Evolutionary conservation across 2,113 vertebrate genomes (phyloP).

Genomic region (Drymodes brunneopygia): DNA sequence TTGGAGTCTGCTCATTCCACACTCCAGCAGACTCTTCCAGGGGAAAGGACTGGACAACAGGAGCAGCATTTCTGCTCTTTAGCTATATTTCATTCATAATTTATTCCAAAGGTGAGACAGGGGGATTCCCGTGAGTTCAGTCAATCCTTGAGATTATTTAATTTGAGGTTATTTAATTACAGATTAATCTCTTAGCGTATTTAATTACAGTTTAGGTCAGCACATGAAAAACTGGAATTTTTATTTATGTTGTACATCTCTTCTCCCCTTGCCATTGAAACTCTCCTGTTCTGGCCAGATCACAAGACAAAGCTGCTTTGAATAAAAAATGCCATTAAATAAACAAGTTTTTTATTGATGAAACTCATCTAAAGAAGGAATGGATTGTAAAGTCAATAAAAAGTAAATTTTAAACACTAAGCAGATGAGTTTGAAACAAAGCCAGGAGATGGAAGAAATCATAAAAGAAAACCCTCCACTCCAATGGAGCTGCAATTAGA

Average conservation of each 20-base stretch:
- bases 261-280: not conserved
- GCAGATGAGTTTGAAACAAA: not conserved
- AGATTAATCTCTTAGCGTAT: not conserved
- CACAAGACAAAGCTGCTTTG: not conserved
- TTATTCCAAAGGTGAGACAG: not conserved
- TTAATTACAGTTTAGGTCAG: not conserved
- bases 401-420: not conserved
- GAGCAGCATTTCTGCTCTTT: not conserved
- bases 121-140: not conserved
- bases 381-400: not conserved
- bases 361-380: not conserved
- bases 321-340: not conserved
- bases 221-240: not conserved
- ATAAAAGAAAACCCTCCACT: not conserved
- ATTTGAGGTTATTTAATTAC: not conserved
- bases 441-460: not conserved
- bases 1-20: not conserved
- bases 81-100: not conserved
- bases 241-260: not conserved
- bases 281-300: not conserved
- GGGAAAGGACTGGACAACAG: not conserved
- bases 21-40: not conserved
- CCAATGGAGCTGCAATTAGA: not conserved
- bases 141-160: not conserved
- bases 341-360: not conserved